phyloP scores from a whole-genome alignment of 2,113 vertebrate genomes.

The Serinus canaria region DNA sequence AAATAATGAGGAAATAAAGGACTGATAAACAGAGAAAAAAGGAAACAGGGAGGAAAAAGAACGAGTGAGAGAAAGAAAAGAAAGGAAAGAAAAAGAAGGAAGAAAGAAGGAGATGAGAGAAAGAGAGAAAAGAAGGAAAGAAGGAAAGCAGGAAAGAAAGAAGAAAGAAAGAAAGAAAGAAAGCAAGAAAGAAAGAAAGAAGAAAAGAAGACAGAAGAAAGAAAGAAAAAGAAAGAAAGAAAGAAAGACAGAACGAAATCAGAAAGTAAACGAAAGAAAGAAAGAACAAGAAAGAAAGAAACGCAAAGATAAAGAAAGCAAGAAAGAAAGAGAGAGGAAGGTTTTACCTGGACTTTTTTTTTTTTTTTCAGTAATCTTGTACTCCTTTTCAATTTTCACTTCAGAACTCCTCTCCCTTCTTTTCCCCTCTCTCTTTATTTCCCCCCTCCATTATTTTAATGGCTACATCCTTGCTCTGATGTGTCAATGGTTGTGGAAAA shows the following conservation, averaged over 20 bases:
- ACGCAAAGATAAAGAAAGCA: not conserved
- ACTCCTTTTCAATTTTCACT: slow-evolving; percentile 57
- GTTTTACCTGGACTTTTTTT: not conserved
- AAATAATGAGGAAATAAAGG: not conserved
- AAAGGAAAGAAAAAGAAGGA: not conserved
- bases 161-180: not conserved
- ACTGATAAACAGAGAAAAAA: fast-evolving
- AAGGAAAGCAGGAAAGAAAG: not conserved
- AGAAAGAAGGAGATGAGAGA: fast-evolving
- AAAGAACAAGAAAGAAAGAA: too few species aligned
- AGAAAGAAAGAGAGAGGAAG: too few species aligned
- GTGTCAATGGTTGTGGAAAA: slow-evolving; percentile 75
- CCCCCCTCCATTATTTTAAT: slow-evolving; percentile 68
- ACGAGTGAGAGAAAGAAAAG: fast-evolving
- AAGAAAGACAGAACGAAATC: too few species aligned
- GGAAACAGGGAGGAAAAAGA: fast-evolving
- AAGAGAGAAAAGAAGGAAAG: fast-evolving
- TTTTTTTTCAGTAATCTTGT: slow-evolving; percentile 63
- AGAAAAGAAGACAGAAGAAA: not conserved
- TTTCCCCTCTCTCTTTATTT: not conserved
- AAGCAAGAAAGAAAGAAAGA: too few species aligned
- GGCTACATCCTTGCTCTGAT: slow-evolving; percentile 69
- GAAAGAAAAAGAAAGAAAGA: not conserved
- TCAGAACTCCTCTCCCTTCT: not conserved
- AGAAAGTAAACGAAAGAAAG: too few species aligned